These are phyloP conservation scores for Lophotis ruficrista DNA, from an alignment of 2,113 vertebrate genomes.

Conservation along the genomic window DNA sequence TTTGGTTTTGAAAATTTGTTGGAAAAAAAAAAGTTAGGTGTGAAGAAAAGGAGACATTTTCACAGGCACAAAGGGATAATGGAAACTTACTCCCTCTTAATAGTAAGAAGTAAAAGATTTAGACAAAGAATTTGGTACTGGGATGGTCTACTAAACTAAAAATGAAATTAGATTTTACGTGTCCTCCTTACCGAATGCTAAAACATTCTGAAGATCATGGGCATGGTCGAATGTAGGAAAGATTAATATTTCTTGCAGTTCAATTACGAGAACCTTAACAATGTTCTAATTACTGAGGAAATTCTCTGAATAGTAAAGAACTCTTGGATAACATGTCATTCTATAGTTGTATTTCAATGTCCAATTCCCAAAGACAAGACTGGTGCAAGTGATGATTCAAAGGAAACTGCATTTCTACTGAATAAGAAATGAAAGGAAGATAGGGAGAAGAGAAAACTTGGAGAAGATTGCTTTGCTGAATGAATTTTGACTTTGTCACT, in stretches of 20 bases:
- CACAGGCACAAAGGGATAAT: background rate
- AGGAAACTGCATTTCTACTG: background rate
- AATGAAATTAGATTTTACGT: background rate
- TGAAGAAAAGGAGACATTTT: background rate
- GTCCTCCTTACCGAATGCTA: background rate
- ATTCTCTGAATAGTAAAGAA: constrained; percentile 3
- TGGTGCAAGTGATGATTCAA: background rate
- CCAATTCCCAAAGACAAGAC: constrained; percentile 13
- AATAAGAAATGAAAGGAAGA: constrained; percentile 39
- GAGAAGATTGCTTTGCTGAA: constrained; percentile 50
- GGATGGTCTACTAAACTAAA: background rate
- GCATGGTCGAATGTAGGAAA: background rate
- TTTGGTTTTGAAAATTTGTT: background rate
- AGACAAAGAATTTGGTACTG: background rate
- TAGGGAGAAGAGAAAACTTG: constrained; percentile 18
- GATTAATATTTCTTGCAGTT: constrained; percentile 12
- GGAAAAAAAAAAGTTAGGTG: background rate
- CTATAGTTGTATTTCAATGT: constrained; percentile 7
- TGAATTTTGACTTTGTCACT: constrained; percentile 62
- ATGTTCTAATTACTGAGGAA: constrained; percentile 25
- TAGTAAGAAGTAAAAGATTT: background rate
- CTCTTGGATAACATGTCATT: background rate
- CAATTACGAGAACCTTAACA: background rate
- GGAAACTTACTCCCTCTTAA: background rate
- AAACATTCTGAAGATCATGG: background rate